Conservation (phyloP, 2,888 invertebrate species). For the Stictocephala bisonia region DNA sequence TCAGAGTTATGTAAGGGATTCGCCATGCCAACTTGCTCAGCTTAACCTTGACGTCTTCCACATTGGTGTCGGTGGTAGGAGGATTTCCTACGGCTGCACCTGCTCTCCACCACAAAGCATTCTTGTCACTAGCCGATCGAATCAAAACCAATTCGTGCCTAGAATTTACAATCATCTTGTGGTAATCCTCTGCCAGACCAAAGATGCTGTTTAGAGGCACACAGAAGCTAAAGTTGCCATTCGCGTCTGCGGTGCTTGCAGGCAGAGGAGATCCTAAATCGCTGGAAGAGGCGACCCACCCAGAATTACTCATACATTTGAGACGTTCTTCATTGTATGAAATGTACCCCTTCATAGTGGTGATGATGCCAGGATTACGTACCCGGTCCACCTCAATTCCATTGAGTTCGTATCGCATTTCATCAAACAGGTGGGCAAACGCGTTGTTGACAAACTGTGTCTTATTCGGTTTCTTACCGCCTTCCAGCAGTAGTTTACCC, state of each 20-base stretch:
- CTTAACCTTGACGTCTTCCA: not conserved
- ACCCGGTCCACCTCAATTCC: constrained; percentile 61
- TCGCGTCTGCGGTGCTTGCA: not conserved
- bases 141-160: constrained; percentile 26
- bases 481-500: constrained; percentile 16
- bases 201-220: constrained; percentile 49
- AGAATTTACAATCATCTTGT: constrained; percentile 47
- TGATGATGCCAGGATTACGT: constrained; percentile 59
- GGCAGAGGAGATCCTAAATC: not conserved
- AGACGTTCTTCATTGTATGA: not conserved
- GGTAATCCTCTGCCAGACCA: constrained; percentile 56
- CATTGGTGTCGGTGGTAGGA: no score
- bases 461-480: not conserved
- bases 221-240: constrained; percentile 50
- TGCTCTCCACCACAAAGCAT: not conserved
- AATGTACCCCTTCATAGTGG: not conserved
- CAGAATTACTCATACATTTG: constrained; percentile 1
- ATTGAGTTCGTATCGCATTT: constrained; percentile 62
- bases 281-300: constrained; percentile 45
- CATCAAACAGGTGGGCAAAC: constrained; percentile 29
- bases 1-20: no score
- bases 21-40: constrained; percentile 44
- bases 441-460: constrained; percentile 45
- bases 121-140: not conserved
- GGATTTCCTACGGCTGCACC: no score